Evolutionary conservation across 2,797 vertebrate genomes (phyloP).

Genomic region (Sebastes paucispinis): DNA sequence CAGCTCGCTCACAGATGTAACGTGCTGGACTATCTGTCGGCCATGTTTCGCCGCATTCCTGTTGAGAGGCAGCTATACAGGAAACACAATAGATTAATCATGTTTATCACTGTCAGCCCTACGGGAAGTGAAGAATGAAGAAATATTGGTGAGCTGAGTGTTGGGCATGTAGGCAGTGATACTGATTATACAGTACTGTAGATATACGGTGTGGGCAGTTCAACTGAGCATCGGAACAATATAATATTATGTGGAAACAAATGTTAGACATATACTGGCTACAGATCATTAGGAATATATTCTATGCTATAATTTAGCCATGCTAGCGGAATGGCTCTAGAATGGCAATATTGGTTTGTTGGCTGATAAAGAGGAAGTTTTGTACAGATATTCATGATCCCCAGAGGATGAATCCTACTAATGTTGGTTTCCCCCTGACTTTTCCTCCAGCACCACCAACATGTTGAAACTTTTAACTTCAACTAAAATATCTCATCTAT

Average conservation of each 20-base stretch:
- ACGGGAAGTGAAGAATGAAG: slow-evolving; percentile 15
- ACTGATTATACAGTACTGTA: slow-evolving; percentile 37
- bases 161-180: slow-evolving; percentile 36
- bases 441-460: neutral
- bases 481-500: neutral
- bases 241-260: slow-evolving; percentile 18
- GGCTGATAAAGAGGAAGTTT: neutral
- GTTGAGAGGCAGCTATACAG: slow-evolving; percentile 13
- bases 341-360: neutral
- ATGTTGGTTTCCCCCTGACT: neutral
- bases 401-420: neutral
- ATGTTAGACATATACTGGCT: neutral
- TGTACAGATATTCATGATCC: neutral
- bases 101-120: slow-evolving; percentile 2
- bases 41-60: slow-evolving; percentile 5
- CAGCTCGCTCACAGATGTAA: neutral
- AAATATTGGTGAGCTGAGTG: slow-evolving; percentile 25
- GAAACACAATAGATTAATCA: slow-evolving; percentile 36
- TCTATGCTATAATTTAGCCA: neutral
- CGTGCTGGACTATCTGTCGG: neutral
- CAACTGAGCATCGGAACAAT: slow-evolving; percentile 10
- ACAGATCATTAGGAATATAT: neutral
- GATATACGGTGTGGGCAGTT: slow-evolving; percentile 24
- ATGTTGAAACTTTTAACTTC: neutral
- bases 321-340: fast-evolving